Conservation (phyloP, 2,113 vertebrate species). For the Petromus typicus region DNA sequence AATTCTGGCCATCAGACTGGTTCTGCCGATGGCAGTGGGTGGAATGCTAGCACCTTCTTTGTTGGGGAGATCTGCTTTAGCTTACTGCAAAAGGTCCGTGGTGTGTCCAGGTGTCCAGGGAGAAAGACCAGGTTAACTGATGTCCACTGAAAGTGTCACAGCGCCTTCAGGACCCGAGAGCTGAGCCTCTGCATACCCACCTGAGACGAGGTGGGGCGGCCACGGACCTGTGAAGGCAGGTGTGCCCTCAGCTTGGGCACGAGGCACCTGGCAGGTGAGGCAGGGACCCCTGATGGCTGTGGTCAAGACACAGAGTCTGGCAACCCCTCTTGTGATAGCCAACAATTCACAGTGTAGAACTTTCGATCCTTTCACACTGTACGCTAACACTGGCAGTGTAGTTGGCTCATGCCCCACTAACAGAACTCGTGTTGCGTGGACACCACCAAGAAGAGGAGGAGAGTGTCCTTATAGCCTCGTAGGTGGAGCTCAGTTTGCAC, state of each 20-base stretch:
- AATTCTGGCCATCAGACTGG: background rate
- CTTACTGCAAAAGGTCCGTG: background rate
- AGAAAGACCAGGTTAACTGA: background rate
- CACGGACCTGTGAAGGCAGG: background rate
- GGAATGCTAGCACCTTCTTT: background rate
- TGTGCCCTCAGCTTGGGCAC: background rate
- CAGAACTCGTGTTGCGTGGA: slow-evolving; percentile 38
- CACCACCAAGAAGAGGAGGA: slow-evolving; percentile 44
- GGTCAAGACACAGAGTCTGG: slow-evolving; percentile 18
- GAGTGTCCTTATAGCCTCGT: background rate
- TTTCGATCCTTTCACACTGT: slow-evolving; percentile 67
- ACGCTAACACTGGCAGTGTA: slow-evolving; percentile 53
- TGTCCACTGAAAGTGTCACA: background rate
- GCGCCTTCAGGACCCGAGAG: background rate
- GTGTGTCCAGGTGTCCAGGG: background rate
- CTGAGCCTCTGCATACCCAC: background rate
- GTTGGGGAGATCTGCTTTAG: background rate
- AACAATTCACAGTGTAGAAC: slow-evolving; percentile 43
- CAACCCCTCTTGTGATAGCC: slow-evolving; percentile 25
- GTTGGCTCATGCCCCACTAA: slow-evolving; percentile 10
- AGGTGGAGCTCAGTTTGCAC: background rate
- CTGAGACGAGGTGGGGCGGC: background rate
- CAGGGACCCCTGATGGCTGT: background rate
- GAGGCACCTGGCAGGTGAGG: background rate
- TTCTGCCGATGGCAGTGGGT: background rate